Percentiles rank a stretch among this genome's conserved stretches.
Conservation (phyloP, 1,140 invertebrate genomes). For the Brachionus rubens region DNA sequence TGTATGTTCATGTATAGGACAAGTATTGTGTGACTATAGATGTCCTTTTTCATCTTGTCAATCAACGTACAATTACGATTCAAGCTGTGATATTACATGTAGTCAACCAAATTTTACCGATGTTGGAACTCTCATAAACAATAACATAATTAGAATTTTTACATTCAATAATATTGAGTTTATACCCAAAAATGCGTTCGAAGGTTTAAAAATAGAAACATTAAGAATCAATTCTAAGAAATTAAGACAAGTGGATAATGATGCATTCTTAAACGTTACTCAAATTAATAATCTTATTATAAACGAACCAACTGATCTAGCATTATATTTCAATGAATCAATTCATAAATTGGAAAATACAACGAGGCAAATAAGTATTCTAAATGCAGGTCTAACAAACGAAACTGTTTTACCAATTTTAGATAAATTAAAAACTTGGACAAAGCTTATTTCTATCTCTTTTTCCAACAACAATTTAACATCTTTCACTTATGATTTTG, state of each 20-base stretch:
- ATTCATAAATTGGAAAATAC: neutral
- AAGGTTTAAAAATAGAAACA: neutral
- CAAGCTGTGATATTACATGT: neutral
- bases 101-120: neutral
- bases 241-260: neutral
- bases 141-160: neutral
- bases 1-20: too few species aligned
- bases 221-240: neutral
- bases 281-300: neutral
- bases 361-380: neutral
- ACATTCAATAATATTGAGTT: neutral
- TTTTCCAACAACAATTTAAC: constrained; percentile 3
- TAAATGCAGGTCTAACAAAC: too few species aligned
- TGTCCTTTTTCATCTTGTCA: neutral
- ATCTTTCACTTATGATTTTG: neutral
- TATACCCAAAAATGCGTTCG: neutral
- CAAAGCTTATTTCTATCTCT: too few species aligned
- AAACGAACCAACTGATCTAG: neutral
- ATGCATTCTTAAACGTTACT: neutral
- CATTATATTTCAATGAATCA: neutral
- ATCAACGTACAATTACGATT: neutral
- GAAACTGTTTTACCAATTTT: neutral
- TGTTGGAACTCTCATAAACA: neutral
- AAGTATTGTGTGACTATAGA: too few species aligned
- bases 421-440: neutral